Evolutionary conservation across 2,888 invertebrate species (phyloP).

Genomic region (Oscheius sp.): DNA sequence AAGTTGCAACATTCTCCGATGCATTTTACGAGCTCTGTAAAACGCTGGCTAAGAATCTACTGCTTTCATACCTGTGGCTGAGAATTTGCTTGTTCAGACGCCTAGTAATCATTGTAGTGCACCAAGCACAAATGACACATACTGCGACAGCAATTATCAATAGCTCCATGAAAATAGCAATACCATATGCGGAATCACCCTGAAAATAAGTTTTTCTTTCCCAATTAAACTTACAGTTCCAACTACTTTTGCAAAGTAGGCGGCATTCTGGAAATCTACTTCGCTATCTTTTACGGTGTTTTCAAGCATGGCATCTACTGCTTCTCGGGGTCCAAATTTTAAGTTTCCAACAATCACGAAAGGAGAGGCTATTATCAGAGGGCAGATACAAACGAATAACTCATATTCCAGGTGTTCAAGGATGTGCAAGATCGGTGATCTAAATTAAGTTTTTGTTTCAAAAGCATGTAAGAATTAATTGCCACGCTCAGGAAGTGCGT

Average conservation of each 20-base stretch:
- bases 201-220: too few relatives aligned
- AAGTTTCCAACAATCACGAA: slow-evolving; percentile 8
- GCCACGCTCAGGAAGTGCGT: too few relatives aligned
- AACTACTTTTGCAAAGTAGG: slow-evolving; percentile 10
- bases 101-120: not conserved
- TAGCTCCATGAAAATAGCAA: not conserved
- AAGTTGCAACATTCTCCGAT: slow-evolving; percentile 4
- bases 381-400: not conserved
- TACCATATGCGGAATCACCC: not conserved
- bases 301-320: not conserved
- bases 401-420: slow-evolving; percentile 11
- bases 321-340: not conserved
- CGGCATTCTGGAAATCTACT: not conserved
- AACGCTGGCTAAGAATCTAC: too few relatives aligned
- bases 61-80: too few relatives aligned
- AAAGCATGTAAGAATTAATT: not conserved
- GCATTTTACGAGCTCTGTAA: not conserved
- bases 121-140: not conserved
- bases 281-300: not conserved
- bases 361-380: not conserved
- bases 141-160: not conserved
- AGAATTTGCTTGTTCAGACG: slow-evolving; percentile 4
- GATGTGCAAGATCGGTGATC: not conserved
- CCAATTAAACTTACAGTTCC: not conserved
- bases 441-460: not conserved